Base-by-base conservation (phyloP, 1,140 invertebrate genomes). In the Archegozetes longisetosus region DNA sequence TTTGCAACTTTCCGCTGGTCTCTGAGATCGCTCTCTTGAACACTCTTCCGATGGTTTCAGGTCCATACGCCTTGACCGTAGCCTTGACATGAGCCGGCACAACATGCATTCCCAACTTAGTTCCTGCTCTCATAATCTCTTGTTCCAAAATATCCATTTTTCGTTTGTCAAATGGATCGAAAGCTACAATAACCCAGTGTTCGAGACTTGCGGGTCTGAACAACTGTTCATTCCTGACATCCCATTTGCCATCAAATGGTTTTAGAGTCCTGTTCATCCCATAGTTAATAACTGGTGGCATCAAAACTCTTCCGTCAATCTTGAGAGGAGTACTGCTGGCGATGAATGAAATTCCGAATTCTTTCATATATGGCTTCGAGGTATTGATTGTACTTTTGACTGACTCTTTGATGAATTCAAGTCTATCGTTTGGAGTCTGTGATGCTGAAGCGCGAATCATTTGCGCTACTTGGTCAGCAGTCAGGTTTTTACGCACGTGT, bases 141-240 rank as follows among this genome's bases (percentile, higher is more conserved):
- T n/a, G 4, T 12, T 22, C 24, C 20, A 51, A 26, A 22, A n/a
- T 51, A 6, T 20, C 24, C 50, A 26, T 22, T n/a, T 51, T 20
- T 20, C 4, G 24, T 22, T 25, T n/a, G 4, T 9, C 24, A 4
- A 9, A 17, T 40, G 4, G 50, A 9, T 4, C 6, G 20, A 51
- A 20, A 51, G 4, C 4, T 22, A 61, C 54, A 53, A 64, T 65
- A 12, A 28, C 59, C 65, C 66, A 67, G 13, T 64, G 55, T 13
- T 64, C 57, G 61, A 67, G 66, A 2, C 62, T 56, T 17, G 60
- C 57, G n/a, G 52, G 48, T 29, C 59, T 55, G 0, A 67, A 62
- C n/a, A 24, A 47, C 40, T 66, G 61, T 12, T 56, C 53, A 1
- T 51, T 4, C n/a, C 20, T 25, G 24, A 51, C 50, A 51, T 25